Conservation (phyloP, 2,113 vertebrate genomes). For the Oxyruncus cristatus region DNA sequence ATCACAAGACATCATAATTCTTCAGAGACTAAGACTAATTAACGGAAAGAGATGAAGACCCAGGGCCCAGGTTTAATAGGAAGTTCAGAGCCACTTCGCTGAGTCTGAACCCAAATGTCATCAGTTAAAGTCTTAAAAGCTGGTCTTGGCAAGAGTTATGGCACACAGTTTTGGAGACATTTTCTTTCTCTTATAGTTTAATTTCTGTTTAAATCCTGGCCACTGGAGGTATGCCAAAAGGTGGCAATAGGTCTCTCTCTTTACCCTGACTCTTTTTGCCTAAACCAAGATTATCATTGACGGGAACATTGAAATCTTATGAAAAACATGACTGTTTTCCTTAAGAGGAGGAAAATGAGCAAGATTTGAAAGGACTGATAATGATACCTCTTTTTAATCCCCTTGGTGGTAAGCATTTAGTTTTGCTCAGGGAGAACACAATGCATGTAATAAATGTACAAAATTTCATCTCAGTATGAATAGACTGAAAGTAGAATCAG, state of each 20-base stretch:
- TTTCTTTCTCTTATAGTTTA: background rate
- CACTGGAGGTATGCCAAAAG: background rate
- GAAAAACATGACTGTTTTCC: background rate
- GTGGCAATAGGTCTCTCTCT: background rate
- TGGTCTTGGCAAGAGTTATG: background rate
- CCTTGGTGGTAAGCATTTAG: background rate
- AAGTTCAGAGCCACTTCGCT: conserved; percentile 28
- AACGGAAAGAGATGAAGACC: conserved; percentile 56
- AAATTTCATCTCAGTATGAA: background rate
- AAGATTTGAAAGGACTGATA: background rate
- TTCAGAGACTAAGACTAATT: conserved; percentile 58
- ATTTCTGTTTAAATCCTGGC: background rate
- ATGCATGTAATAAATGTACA: background rate
- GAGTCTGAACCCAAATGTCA: conserved; percentile 29
- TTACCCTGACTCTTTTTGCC: background rate
- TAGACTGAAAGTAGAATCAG: background rate
- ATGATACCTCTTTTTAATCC: background rate
- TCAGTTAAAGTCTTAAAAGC: conserved; percentile 18
- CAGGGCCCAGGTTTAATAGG: conserved; percentile 26
- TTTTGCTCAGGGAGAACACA: background rate
- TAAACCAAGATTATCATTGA: background rate
- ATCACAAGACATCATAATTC: conserved; percentile 55
- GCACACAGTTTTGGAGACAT: background rate
- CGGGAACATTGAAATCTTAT: background rate
- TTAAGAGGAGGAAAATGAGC: background rate